phyloP scores from a whole-genome alignment of 2,888 invertebrate species.

The Tetragonisca angustula region DNA sequence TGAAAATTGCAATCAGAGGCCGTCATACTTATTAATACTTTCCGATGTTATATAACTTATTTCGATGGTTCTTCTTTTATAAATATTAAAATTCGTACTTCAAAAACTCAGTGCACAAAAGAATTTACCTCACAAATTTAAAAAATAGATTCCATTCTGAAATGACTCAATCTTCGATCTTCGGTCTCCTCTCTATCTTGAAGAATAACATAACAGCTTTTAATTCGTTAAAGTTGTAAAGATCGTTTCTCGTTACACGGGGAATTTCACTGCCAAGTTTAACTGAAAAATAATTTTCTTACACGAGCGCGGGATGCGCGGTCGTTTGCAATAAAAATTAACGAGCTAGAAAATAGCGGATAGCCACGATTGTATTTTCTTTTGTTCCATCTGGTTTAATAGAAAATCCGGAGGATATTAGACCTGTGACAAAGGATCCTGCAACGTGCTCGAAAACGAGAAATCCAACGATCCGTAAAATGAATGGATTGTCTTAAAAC shows the following conservation, averaged over 20 bases:
- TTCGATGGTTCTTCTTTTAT: too few species aligned
- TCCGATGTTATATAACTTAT: too few species aligned
- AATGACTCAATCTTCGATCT: too few species aligned
- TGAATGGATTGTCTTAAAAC: neutral
- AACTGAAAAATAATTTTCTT: neutral
- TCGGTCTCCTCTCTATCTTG: too few species aligned
- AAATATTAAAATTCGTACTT: too few species aligned
- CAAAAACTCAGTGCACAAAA: too few species aligned
- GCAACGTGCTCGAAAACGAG: neutral
- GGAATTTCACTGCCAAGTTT: neutral
- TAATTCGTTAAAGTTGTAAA: too few species aligned
- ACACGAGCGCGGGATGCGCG: neutral
- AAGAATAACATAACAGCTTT: neutral
- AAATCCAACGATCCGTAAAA: conserved; percentile 5
- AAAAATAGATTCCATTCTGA: too few species aligned
- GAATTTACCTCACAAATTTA: too few species aligned
- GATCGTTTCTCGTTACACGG: neutral
- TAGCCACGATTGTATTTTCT: neutral
- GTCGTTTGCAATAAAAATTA: neutral
- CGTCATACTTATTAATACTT: too few species aligned
- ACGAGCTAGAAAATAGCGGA: neutral
- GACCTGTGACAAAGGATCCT: neutral
- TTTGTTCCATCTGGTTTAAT: neutral
- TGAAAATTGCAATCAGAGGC: too few species aligned
- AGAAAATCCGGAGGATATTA: neutral